Percentiles rank a stretch among this genome's conserved stretches.
These are phyloP conservation scores for Regulus satrapa DNA, from an alignment of 2,113 vertebrate species.

Conservation along the genomic window DNA sequence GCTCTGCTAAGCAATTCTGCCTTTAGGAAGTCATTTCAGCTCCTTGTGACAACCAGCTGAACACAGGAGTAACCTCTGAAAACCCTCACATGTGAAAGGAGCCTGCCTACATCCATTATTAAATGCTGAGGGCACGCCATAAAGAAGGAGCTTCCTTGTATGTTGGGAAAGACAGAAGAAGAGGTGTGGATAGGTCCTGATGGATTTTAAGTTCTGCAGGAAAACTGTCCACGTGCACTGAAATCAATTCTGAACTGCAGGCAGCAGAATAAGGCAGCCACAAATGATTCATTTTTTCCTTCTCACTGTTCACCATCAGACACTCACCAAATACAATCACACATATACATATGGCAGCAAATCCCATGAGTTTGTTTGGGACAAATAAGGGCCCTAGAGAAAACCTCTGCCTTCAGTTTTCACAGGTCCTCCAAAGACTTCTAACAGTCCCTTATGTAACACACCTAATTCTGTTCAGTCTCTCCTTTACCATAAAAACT, in stretches of 20 bases:
- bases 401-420: not conserved
- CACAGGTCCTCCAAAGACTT: not conserved
- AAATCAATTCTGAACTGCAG: not conserved
- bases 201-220: not conserved
- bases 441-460: not conserved
- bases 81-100: not conserved
- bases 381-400: not conserved
- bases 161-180: not conserved
- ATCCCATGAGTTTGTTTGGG: not conserved
- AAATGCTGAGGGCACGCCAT: not conserved
- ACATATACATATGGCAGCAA: not conserved
- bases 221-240: not conserved
- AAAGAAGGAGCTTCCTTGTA: not conserved
- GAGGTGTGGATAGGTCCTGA: not conserved
- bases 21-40: not conserved
- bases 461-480: not conserved
- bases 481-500: not conserved
- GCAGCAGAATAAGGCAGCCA: not conserved
- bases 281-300: not conserved
- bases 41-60: not conserved
- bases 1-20: not conserved
- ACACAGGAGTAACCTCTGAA: not conserved
- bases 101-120: not conserved
- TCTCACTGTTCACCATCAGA: not conserved
- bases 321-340: not conserved